These are phyloP conservation scores for Phenganax marumi DNA, from an alignment of 92 coral and sea anemone species.

Conservation along the genomic window DNA sequence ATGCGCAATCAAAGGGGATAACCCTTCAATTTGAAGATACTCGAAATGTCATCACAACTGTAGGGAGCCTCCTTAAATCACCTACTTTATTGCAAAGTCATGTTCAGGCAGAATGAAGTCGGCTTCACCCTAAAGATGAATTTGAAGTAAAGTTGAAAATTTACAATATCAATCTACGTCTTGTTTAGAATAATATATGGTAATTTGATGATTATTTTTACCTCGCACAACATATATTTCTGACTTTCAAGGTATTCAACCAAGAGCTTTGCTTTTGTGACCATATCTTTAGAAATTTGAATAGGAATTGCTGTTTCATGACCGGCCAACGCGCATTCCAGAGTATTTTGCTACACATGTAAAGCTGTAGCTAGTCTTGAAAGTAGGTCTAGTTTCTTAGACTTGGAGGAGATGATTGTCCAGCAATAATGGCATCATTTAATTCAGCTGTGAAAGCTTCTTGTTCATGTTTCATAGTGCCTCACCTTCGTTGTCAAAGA, in stretches of 20 bases:
- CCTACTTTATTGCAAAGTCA: no score
- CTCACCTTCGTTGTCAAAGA: background rate
- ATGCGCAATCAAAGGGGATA: no score
- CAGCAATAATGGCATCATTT: constrained; percentile 9
- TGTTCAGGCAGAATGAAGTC: no score
- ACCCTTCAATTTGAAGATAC: no score
- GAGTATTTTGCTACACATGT: background rate
- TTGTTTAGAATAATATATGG: no score
- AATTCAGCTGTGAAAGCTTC: background rate
- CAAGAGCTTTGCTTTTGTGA: background rate
- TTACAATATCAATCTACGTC: no score
- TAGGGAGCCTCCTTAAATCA: no score
- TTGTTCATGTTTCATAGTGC: background rate
- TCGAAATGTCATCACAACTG: no score
- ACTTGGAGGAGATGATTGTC: background rate
- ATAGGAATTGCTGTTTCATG: background rate
- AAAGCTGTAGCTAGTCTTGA: background rate
- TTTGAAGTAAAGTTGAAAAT: no score
- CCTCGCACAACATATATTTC: background rate
- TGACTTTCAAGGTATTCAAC: constrained; percentile 10
- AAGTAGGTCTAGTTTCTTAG: background rate
- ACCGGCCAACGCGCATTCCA: constrained; percentile 7
- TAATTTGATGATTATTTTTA: no score
- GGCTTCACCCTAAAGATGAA: no score
- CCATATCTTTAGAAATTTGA: background rate